Conservation (phyloP, 2,797 vertebrate genomes). For the Paguma larvata region DNA sequence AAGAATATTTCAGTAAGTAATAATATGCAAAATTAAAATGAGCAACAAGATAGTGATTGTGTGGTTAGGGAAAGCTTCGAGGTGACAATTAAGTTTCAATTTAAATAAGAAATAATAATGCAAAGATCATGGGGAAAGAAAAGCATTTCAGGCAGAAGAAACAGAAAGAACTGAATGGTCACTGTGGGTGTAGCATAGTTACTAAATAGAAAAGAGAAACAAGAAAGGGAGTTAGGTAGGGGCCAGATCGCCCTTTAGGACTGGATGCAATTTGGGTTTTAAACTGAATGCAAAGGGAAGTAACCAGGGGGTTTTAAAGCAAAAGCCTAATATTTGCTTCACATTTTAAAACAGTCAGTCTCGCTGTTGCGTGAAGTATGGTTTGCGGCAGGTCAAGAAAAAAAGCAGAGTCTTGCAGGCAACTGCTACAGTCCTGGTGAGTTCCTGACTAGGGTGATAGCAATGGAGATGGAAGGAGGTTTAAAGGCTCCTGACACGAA, state of each 20-base stretch:
- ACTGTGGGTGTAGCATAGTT: not conserved
- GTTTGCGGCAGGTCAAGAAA: not conserved
- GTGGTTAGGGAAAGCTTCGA: slow-evolving; percentile 1
- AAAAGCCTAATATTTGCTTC: not conserved
- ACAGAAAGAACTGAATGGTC: not conserved
- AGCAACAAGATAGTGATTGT: not conserved
- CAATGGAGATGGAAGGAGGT: not conserved
- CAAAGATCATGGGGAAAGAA: not conserved
- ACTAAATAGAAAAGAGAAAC: not conserved
- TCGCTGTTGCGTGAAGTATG: not conserved
- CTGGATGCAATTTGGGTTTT: not conserved
- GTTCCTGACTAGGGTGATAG: not conserved
- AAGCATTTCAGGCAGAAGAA: not conserved
- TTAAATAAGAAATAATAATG: not conserved
- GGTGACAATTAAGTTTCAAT: slow-evolving; percentile 22
- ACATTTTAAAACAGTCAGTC: not conserved
- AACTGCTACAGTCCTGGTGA: not conserved
- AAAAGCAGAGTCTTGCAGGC: not conserved
- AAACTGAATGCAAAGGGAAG: not conserved
- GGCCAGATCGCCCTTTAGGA: not conserved
- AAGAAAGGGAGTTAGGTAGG: not conserved
- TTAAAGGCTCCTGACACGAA: not conserved
- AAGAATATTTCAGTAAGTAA: not conserved
- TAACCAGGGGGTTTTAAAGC: not conserved
- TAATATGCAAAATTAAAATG: not conserved